Conservation (phyloP, 2,113 vertebrate species). For the Lophochroa leadbeateri region DNA sequence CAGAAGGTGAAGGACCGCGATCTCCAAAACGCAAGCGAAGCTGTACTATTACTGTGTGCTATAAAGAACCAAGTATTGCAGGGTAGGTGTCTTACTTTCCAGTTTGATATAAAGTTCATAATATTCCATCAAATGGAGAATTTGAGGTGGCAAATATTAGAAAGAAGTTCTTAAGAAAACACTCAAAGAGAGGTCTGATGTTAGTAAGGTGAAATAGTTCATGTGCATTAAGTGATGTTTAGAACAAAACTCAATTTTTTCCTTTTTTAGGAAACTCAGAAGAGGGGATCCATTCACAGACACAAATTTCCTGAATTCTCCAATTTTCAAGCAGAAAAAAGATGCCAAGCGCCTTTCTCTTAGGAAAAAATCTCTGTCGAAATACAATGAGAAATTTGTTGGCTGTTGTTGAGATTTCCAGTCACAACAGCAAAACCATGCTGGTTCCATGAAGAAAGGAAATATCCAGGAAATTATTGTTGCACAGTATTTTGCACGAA, state of each 20-base stretch:
- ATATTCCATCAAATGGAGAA: not conserved
- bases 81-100: slow-evolving; percentile 68
- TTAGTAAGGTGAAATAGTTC: not conserved
- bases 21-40: slow-evolving; percentile 75
- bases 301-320: slow-evolving; percentile 85
- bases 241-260: not conserved
- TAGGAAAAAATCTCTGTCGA: slow-evolving; percentile 64
- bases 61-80: slow-evolving; percentile 86
- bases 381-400: slow-evolving; percentile 82
- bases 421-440: not conserved
- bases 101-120: not conserved
- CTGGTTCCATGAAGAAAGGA: not conserved
- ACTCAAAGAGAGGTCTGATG: not conserved
- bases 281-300: slow-evolving; percentile 95
- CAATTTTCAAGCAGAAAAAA: slow-evolving; percentile 84
- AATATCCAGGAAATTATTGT: not conserved
- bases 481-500: not conserved
- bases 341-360: slow-evolving; percentile 18
- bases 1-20: slow-evolving; percentile 22
- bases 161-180: not conserved
- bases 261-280: slow-evolving; percentile 84
- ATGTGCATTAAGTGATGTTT: not conserved
- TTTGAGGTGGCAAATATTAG: not conserved
- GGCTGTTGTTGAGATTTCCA: slow-evolving; percentile 59
- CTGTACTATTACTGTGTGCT: slow-evolving; percentile 78